Base-by-base conservation (phyloP, 2,888 invertebrate species). In the Nemoura dubitans region DNA sequence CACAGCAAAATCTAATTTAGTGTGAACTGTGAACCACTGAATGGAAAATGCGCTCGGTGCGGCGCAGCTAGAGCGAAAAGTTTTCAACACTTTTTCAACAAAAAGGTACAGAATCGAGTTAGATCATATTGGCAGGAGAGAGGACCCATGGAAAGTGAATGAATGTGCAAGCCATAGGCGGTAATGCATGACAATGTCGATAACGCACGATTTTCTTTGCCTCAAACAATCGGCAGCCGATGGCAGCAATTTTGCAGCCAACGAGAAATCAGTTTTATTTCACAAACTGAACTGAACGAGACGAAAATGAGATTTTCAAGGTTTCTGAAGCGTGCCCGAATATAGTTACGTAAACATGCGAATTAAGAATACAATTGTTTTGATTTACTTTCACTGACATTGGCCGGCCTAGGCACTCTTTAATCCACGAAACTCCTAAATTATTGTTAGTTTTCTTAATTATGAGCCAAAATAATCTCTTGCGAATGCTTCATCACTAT, bases 261-360 rank as follows among this genome's bases (percentile, higher is more conserved):
- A 21, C 59, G 59, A 59, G 59, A 59, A 59, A 59, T 59, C 59
- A 21, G 59, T 7, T 16, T 59, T 16, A 59, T 21, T 59, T 59
- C 14, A 59, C n/a, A n/a, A n/a, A n/a, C 59, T 36, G 36, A 36
- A n/a, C 59, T 36, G 36, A 36, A 83, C 83, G 36, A 83, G 83
- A 83, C 83, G 42, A 43, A 83, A 30, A 21, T 83, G 7, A 42
- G 42, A 42, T 83, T 83, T 42, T n/a, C 26, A 83, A 81, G 30
- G 83, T n/a, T 83, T 83, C 83, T 83, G 36, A 83, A 83, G 42
- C 83, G 42, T 83, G 83, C 83, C 83, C 26, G 83, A 36, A 14
- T 43, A n/a, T 43, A n/a, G 83, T 83, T 83, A 83, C 42, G 43
- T 42, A 83, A 83, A 82, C 30, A 36, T 16, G 26, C 7, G 82